These are phyloP conservation scores for Vidua chalybeata DNA, from an alignment of 2,113 vertebrate species.

Conservation along the genomic window DNA sequence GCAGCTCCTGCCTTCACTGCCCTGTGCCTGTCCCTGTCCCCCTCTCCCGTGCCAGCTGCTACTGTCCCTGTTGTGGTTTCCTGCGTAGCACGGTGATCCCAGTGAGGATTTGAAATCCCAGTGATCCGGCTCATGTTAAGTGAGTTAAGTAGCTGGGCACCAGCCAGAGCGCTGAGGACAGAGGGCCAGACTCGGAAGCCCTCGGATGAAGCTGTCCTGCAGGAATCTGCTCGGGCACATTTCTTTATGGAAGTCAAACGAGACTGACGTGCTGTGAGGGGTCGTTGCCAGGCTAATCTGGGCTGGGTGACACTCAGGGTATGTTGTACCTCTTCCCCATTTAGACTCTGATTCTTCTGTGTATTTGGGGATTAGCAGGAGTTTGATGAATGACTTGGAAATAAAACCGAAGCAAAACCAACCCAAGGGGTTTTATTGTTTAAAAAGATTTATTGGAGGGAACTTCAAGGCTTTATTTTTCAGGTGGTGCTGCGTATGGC, in stretches of 20 bases:
- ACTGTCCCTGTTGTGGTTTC: accelerated
- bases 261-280: neutral
- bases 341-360: neutral
- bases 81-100: neutral
- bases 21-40: accelerated
- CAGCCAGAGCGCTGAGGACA: neutral
- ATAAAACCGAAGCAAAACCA: slow-evolving; percentile 5
- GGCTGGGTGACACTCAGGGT: neutral
- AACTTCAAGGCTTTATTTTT: neutral
- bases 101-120: neutral
- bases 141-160: neutral
- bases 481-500: neutral
- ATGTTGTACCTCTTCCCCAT: neutral
- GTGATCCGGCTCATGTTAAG: neutral
- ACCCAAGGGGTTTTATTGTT: neutral
- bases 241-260: neutral
- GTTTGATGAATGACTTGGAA: neutral
- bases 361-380: neutral
- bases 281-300: neutral
- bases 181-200: neutral
- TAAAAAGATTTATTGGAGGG: neutral
- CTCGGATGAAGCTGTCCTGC: neutral
- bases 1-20: neutral
- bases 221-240: neutral
- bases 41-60: neutral